Evolutionary conservation across 1,140 invertebrate genomes (phyloP), one percentile per base, ranked within the genome.

Genomic region (Ganaspis sp.): DNA sequence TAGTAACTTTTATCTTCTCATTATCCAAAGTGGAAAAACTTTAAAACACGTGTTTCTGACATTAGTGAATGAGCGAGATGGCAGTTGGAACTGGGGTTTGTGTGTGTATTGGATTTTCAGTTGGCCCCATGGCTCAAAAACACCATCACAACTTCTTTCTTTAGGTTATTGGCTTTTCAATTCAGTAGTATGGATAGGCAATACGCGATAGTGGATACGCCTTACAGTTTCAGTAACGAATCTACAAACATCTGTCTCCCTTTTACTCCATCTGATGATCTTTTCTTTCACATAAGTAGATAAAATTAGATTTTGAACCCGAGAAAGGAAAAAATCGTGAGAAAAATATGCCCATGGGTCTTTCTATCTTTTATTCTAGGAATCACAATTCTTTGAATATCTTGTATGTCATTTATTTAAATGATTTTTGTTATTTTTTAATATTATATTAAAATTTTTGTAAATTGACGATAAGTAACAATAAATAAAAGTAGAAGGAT

Each of bases 111-210:
- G n/a, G n/a, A 23, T 58, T 64, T 64, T 64, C 58, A 64, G 23
- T 64, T 64, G 26, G 58, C 58, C 58, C 29, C 58, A 64, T 29
- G 58, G 58, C 58, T 34, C 58, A 64, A 29, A 64, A 29, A 64
- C 23, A 64, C 58, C 58, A 29, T 64, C 58, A 49, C n/a, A 15
- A 45, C 6, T 58, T 19, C 2, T 21, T 64, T 11, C 23, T 64
- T 29, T 34, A 29, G 58, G n/a, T n/a, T 64, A 15, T 26, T 64
- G 26, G 45, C n/a, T n/a, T 45, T 29, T 64, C 5, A 29, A 64
- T 64, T 64, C 58, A 64, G 58, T 64, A 19, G n/a, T n/a, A 1
- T 29, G 54, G 12, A 64, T 29, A 34, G 58, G n/a, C 12, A 21
- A 29, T 64, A 58, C 12, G 58, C 58, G 58, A 64, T 64, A 64